phyloP scores from a whole-genome alignment of 2,888 invertebrate genomes.

The Eupithecia vulgata region DNA sequence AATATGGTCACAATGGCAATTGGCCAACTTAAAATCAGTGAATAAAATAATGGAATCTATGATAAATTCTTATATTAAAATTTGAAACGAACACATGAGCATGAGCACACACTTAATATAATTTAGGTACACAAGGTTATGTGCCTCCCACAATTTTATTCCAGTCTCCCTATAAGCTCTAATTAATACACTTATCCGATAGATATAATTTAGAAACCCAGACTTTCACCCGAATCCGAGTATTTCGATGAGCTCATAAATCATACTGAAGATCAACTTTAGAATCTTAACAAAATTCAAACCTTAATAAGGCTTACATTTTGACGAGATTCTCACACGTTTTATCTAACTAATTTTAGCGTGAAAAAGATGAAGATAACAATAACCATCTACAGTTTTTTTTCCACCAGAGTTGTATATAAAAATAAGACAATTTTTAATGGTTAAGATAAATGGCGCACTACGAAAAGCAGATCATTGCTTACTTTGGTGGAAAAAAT shows the following conservation, averaged over 20 bases:
- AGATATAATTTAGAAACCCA: background rate
- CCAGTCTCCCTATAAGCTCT: slow-evolving; percentile 34
- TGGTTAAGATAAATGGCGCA: background rate
- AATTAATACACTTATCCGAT: slow-evolving; percentile 14
- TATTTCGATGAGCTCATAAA: background rate
- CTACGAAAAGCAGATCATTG: background rate
- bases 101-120: slow-evolving; percentile 21
- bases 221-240: background rate
- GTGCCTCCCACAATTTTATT: slow-evolving; percentile 13
- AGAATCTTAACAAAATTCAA: background rate
- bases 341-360: background rate
- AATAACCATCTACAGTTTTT: background rate
- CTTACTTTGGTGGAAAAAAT: background rate
- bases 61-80: slow-evolving; percentile 40
- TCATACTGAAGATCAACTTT: background rate
- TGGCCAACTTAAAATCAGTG: slow-evolving; percentile 27
- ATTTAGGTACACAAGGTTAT: slow-evolving; percentile 19
- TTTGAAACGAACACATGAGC: slow-evolving; percentile 38
- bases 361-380: background rate
- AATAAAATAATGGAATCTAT: slow-evolving; percentile 39
- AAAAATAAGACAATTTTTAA: background rate
- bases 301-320: background rate
- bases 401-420: background rate
- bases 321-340: background rate
- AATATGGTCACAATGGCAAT: slow-evolving; percentile 36